phyloP scores from a whole-genome alignment of 1,140 invertebrate genomes.

The Arctopsyche grandis region DNA sequence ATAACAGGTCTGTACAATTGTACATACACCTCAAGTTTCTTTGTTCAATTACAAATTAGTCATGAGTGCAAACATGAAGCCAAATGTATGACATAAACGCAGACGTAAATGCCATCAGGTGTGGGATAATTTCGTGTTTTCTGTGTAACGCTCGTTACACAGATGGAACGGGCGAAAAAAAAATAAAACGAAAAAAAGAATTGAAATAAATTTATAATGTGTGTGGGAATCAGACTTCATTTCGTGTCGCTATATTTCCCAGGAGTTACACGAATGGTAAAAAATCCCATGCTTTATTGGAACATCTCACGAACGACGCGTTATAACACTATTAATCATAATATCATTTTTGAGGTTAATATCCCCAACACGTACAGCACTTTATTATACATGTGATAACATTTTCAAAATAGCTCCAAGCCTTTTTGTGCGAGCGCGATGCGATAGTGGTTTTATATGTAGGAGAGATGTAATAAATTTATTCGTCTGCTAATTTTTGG shows the following conservation, averaged over 20 bases:
- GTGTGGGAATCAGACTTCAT: constrained; percentile 20
- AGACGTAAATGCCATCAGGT: neutral
- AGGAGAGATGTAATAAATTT: no score
- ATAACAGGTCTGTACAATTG: no score
- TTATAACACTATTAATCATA: constrained; percentile 5
- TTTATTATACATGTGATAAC: no score
- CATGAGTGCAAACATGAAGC: neutral
- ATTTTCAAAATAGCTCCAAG: no score
- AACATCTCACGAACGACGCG: neutral
- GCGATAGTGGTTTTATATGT: no score
- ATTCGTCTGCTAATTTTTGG: no score
- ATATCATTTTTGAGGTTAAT: neutral
- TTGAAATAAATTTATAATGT: neutral
- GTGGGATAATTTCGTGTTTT: neutral
- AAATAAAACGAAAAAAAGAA: neutral
- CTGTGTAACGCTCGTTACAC: no score
- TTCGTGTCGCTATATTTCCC: constrained; percentile 10
- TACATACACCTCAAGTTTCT: no score
- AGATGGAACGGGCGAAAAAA: neutral
- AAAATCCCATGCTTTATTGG: constrained; percentile 7
- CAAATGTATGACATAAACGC: neutral
- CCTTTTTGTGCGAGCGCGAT: no score
- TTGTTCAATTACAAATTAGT: no score
- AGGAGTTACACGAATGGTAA: neutral
- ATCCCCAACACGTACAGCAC: no score